A percentile compares a stretch with the other conserved stretches of the same genome.
phyloP scores from a whole-genome alignment of 1,140 invertebrate species.

The Thaumatotibia leucotreta region DNA sequence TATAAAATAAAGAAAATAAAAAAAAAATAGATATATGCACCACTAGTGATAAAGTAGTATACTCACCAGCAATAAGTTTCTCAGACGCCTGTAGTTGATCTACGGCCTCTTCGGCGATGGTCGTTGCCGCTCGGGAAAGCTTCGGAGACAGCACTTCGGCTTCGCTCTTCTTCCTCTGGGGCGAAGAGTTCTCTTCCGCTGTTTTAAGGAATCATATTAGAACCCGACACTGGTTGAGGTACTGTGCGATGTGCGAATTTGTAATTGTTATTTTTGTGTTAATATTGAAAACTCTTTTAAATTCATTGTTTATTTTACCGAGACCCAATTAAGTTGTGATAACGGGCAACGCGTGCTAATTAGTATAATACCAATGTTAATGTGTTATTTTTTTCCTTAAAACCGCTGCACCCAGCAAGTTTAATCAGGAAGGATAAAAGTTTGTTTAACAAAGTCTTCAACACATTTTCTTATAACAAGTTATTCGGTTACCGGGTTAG shows the following conservation, averaged over 20 bases:
- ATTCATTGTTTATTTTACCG: neutral
- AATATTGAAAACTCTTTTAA: neutral
- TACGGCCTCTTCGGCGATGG: constrained; percentile 96
- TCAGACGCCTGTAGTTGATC: constrained; percentile 99
- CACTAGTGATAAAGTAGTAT: neutral
- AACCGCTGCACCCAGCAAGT: neutral
- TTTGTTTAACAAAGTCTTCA: neutral
- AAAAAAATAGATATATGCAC: too few species aligned
- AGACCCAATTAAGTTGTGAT: neutral
- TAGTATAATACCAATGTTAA: neutral
- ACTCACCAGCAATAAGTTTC: constrained; percentile 96
- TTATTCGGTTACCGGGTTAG: too few species aligned
- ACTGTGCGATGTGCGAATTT: neutral
- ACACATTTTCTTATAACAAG: too few species aligned
- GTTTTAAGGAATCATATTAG: constrained; percentile 17
- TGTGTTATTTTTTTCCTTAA: neutral
- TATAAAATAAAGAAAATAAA: too few species aligned
- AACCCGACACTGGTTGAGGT: neutral
- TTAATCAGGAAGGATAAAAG: too few species aligned
- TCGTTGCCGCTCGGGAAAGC: constrained; percentile 82
- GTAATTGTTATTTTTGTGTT: neutral
- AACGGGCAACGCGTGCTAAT: neutral
- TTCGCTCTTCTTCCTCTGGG: constrained; percentile 79
- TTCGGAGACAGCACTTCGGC: constrained; percentile 65
- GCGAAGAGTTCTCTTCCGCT: constrained; percentile 83